These are phyloP conservation scores for Portunus trituberculatus DNA, from an alignment of 1,140 invertebrate species.

Conservation along the genomic window DNA sequence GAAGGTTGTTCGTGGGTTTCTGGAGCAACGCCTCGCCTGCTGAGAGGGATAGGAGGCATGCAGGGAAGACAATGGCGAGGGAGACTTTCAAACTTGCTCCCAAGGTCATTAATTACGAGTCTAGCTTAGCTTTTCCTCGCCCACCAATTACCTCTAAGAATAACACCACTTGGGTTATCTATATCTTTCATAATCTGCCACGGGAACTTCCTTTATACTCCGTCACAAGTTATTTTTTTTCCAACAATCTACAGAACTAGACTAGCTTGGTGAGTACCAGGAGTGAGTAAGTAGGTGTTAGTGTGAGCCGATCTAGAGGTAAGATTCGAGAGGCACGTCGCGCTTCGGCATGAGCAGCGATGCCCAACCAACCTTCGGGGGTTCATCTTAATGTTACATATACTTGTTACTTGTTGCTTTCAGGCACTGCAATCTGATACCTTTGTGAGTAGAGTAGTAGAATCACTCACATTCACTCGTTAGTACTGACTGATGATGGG, in stretches of 20 bases:
- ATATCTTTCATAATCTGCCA: not conserved
- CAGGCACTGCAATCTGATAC: no score
- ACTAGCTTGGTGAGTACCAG: not conserved
- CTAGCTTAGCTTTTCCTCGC: slow-evolving; percentile 58
- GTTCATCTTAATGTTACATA: no score
- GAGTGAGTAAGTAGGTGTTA: not conserved
- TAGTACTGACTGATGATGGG: no score
- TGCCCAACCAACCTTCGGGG: not conserved
- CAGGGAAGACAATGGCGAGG: slow-evolving; percentile 38
- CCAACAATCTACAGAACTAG: slow-evolving; percentile 28
- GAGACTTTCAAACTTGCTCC: slow-evolving; percentile 26
- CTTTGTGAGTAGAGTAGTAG: no score
- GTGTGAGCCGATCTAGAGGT: not conserved
- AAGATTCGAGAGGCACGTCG: not conserved
- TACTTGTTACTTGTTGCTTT: no score
- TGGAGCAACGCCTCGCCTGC: slow-evolving; percentile 16
- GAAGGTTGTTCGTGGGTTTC: not conserved
- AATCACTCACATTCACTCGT: no score
- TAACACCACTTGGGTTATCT: not conserved
- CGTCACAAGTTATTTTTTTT: slow-evolving; percentile 24
- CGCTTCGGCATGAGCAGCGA: not conserved
- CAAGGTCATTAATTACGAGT: slow-evolving; percentile 40
- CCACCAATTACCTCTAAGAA: slow-evolving; percentile 9
- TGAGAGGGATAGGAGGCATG: slow-evolving; percentile 54
- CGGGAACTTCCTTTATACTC: slow-evolving; percentile 25